phyloP scores from a whole-genome alignment of 1,140 invertebrate species.

The Ditylenchus dipsaci region DNA sequence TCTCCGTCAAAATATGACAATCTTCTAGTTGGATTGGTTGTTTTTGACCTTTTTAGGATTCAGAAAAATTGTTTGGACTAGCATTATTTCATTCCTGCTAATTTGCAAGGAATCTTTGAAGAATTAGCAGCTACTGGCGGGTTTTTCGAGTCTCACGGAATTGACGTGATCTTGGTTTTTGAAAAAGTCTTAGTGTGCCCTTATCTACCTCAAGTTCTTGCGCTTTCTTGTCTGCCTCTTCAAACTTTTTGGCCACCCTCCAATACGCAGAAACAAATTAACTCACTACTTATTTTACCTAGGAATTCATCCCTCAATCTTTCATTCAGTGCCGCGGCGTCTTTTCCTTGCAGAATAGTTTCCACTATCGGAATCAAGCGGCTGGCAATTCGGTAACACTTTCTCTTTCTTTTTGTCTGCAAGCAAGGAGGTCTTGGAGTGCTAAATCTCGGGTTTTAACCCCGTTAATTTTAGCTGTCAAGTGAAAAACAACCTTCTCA shows the following conservation, averaged over 20 bases:
- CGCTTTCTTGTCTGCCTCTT: not conserved
- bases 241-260: not conserved
- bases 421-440: not conserved
- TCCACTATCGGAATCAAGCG: not conserved
- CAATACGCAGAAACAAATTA: not conserved
- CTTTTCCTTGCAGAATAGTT: not conserved
- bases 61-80: no score
- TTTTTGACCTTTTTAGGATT: no score
- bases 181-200: no score
- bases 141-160: no score
- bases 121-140: no score
- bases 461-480: not conserved
- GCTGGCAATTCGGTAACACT: not conserved
- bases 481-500: not conserved
- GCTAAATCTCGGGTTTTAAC: not conserved
- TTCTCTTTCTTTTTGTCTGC: not conserved
- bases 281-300: not conserved
- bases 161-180: no score
- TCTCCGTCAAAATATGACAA: no score
- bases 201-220: not conserved
- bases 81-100: no score
- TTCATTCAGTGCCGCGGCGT: not conserved
- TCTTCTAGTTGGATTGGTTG: no score
- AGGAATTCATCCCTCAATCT: not conserved
- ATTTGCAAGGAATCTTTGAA: no score